Evolutionary conservation across 2,888 invertebrate species (phyloP).

Genomic region (Hecatera dysodea): DNA sequence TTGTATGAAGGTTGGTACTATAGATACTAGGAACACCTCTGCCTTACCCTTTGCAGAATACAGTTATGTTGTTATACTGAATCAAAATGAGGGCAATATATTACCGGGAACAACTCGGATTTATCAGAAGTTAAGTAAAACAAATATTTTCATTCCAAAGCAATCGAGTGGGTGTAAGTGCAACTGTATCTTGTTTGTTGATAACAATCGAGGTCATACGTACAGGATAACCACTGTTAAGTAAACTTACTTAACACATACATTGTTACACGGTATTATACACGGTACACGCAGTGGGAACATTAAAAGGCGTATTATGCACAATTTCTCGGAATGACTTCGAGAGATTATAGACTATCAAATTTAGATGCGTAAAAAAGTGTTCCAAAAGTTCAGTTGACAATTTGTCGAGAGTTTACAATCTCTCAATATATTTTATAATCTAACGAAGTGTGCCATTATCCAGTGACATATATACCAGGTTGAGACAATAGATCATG

Average conservation of each 20-base stretch:
- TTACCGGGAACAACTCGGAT: not conserved
- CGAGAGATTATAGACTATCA: no score
- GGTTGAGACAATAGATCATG: not conserved
- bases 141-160: slow-evolving; percentile 26
- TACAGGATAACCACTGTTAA: slow-evolving; percentile 30
- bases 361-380: no score
- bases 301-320: no score
- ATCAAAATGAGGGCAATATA: not conserved
- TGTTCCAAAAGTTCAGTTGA: no score
- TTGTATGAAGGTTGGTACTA: no score
- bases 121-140: slow-evolving; percentile 27
- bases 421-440: no score
- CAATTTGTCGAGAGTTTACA: no score
- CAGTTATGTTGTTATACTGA: not conserved
- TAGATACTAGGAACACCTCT: not conserved
- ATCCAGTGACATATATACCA: no score
- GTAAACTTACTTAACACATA: not conserved
- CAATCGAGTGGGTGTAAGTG: slow-evolving; percentile 26
- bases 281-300: no score
- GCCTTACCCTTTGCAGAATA: not conserved
- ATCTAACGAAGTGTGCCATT: no score
- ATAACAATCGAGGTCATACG: slow-evolving; percentile 44
- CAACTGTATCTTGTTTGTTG: slow-evolving; percentile 36
- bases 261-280: not conserved
- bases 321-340: no score